Evolutionary conservation across 2,888 invertebrate genomes (phyloP), one percentile per base, ranked within the genome.

Genomic region (Toxonevra muliebris): DNA sequence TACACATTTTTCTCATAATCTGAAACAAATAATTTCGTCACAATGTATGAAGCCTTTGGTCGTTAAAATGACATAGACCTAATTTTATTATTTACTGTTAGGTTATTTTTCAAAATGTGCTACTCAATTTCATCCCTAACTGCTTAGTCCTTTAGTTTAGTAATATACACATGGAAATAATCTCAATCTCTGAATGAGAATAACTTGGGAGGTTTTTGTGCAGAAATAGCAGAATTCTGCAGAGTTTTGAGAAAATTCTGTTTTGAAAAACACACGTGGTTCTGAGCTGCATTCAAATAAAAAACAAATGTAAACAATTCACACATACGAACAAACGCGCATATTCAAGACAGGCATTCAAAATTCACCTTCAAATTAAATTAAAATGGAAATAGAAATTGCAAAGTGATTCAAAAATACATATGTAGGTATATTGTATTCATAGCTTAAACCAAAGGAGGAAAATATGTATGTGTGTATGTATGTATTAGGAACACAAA

Each of bases 261-360:
- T 15, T 9, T 11, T 11, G 59, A 20, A 61, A 65, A 65, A 68
- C 30, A 42, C 71, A 71, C 71, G 71, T 71, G 69, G 68, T 63
- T 11, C 19, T 15, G 53, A 43, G 53, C 45, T 41, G 52, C 60
- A 54, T 43, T 65, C 66, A 58, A n/a, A 12, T 43, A 17, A 71
- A 69, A 58, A n/a, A 12, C 52, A 17, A 71, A 72, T 69, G 69
- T 71, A 71, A 71, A 71, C 71, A 71, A 69, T 60, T 40, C 53
- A 68, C 71, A 71, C n/a, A 65, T 58, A 30, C 48, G 52, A 9
- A 48, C 13, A 48, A 20, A 61, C 50, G 10, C 15, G 40, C 43
- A 12, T n/a, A 30, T 17, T 11, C 30, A n/a, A 15, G 30, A 64
- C 64, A 64, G 1, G 43, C 45, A 15, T 12, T 30, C 45, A 65